phyloP scores from a whole-genome alignment of 2,797 vertebrate genomes.

The Enteromius thamalakanensis region DNA sequence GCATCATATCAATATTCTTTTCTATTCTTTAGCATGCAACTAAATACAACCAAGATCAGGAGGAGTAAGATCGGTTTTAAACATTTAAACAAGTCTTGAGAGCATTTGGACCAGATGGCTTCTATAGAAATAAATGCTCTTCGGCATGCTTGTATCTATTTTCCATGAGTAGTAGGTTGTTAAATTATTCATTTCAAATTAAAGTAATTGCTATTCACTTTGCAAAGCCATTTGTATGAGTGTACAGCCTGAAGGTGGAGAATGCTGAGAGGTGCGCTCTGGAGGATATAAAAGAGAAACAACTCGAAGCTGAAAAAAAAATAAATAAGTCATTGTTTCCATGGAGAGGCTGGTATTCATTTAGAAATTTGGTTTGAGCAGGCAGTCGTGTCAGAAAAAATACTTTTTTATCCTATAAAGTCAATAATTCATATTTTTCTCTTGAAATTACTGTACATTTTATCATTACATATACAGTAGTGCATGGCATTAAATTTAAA shows the following conservation, averaged over 20 bases:
- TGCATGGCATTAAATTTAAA: not conserved
- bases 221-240: conserved; percentile 7
- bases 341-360: not conserved
- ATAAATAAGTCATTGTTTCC: not conserved
- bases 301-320: not conserved
- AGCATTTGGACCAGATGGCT: not conserved
- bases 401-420: not conserved
- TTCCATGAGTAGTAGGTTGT: not conserved
- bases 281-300: conserved; percentile 1
- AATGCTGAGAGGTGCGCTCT: conserved; percentile 20
- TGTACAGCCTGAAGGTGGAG: conserved; percentile 31
- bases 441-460: not conserved
- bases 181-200: conserved; percentile 25
- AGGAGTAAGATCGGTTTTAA: not conserved
- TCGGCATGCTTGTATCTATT: not conserved
- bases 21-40: too few species aligned
- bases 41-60: not conserved
- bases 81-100: not conserved
- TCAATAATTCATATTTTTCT: not conserved
- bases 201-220: conserved; percentile 10
- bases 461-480: not conserved
- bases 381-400: not conserved
- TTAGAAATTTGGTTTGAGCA: not conserved
- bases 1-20: not conserved
- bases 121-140: not conserved